Evolutionary conservation across 2,797 vertebrate genomes (phyloP), one percentile per base, ranked within the genome.

Genomic region (Labroides dimidiatus): DNA sequence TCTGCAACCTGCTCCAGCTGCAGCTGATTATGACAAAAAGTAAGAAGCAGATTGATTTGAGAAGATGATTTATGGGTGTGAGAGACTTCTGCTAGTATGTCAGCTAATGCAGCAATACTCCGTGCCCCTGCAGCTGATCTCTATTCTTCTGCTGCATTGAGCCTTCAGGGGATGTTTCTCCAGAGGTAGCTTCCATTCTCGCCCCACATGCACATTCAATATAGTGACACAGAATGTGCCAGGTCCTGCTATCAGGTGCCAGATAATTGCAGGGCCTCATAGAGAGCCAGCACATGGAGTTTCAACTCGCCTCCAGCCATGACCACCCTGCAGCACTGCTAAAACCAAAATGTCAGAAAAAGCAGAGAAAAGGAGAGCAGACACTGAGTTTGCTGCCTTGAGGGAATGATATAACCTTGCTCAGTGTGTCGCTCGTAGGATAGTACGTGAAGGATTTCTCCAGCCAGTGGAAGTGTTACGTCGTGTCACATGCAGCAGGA

Each of bases 41-140:
- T 81, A 14, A 50, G 21, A 27, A 27, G 6, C 24, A 27, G n/a
- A n/a, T n/a, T n/a, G n/a, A n/a, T n/a, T n/a, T n/a, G n/a, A n/a
- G n/a, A n/a, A n/a, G n/a, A 79, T 70, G 24, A 72, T 75, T 80
- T 56, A 24, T 5, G 19, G 58, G 21, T 24, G 58, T 47, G 52
- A 63, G 15, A 33, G 33, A 72, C 47, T 41, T 52, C 73, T 63
- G 58, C 60, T 58, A 76, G 84, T 77, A 43, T 66, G 83, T 82
- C 79, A 82, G 68, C 70, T 86, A 67, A 78, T 47, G 4, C 65
- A 66, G 70, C 47, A 45, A 37, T 45, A 60, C 63, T 23, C 52
- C 24, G 13, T 45, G 51, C 76, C 88, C 88, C 86, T 88, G 89
- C 84, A 80, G 90, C 89, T 90, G 73, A 84, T 94, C 91, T 87